A percentile compares a stretch with the other conserved stretches of the same genome.
Evolutionary conservation across 1,140 invertebrate genomes (phyloP).

Genomic region (Asobara japonica): DNA sequence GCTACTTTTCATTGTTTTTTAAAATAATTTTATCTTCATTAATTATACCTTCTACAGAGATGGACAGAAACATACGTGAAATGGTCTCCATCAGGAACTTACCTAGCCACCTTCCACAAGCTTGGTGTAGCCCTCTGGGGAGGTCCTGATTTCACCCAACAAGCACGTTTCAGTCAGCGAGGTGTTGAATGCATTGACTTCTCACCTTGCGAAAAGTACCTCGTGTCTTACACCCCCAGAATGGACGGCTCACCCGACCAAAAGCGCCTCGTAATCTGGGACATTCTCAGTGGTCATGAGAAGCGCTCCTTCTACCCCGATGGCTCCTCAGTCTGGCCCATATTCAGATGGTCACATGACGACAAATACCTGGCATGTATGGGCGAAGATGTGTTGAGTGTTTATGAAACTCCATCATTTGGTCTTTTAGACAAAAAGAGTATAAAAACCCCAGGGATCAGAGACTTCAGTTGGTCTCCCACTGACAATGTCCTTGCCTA

Average conservation of each 20-base stretch:
- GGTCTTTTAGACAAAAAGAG: slow-evolving; percentile 94
- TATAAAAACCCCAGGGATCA: slow-evolving; percentile 90
- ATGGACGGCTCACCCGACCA: slow-evolving; percentile 74
- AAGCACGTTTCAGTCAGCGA: slow-evolving; percentile 90
- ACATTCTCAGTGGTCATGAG: slow-evolving; percentile 91
- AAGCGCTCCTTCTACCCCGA: slow-evolving; percentile 92
- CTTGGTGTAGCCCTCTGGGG: slow-evolving; percentile 97
- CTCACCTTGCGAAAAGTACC: slow-evolving; percentile 96
- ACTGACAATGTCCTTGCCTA: slow-evolving; percentile 96
- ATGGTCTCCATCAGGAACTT: slow-evolving; percentile 98
- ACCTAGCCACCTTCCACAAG: slow-evolving; percentile 94
- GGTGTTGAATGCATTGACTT: slow-evolving; percentile 97
- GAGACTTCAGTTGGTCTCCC: slow-evolving; percentile 98
- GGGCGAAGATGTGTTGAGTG: slow-evolving; percentile 84
- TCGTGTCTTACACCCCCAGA: slow-evolving; percentile 90
- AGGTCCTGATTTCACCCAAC: slow-evolving; percentile 90
- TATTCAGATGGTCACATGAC: slow-evolving; percentile 97
- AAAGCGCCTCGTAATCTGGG: slow-evolving; percentile 90
- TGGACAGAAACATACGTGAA: slow-evolving; percentile 96
- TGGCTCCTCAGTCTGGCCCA: slow-evolving; percentile 85
- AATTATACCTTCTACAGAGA: slow-evolving; percentile 66
- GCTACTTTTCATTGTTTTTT: no score
- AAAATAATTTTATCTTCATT: slow-evolving; percentile 2
- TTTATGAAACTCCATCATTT: slow-evolving; percentile 97
- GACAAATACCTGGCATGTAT: slow-evolving; percentile 96